Conservation (phyloP, 2,888 invertebrate species). For the Eupithecia exiguata region DNA sequence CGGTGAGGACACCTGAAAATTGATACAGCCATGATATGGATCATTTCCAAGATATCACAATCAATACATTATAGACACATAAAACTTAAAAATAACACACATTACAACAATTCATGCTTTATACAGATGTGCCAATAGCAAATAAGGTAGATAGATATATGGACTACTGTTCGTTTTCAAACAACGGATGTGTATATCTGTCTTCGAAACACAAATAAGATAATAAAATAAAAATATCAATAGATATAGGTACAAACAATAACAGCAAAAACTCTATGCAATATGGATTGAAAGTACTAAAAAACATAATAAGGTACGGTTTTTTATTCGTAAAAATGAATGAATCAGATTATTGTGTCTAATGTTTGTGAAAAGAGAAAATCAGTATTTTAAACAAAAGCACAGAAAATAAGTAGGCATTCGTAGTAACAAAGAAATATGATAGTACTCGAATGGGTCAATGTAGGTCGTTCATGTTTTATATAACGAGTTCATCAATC, state of each 20-base stretch:
- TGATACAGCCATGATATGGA: constrained; percentile 44
- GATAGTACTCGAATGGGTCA: constrained; percentile 1
- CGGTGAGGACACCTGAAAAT: constrained; percentile 93
- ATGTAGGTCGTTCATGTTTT: background rate
- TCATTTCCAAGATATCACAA: constrained; percentile 50
- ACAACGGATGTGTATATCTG: constrained; percentile 17
- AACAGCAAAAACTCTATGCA: constrained; percentile 32
- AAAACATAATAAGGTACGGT: constrained; percentile 52
- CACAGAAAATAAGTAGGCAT: constrained; percentile 32
- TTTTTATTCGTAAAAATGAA: constrained; percentile 46
- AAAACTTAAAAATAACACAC: constrained; percentile 43
- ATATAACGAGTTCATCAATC: constrained; percentile 1
- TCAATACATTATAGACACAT: constrained; percentile 7
- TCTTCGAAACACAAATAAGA: background rate
- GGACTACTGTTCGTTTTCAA: constrained; percentile 14
- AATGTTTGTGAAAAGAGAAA: constrained; percentile 84
- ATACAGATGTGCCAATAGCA: constrained; percentile 53
- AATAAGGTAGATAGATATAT: constrained; percentile 38
- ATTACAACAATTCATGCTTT: constrained; percentile 56
- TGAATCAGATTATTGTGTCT: constrained; percentile 58
- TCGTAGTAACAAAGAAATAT: background rate
- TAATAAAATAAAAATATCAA: background rate
- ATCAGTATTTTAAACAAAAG: constrained; percentile 54
- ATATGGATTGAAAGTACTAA: constrained; percentile 40
- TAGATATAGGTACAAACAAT: background rate